Evolutionary conservation across 2,113 vertebrate species (phyloP), one percentile per base, ranked within the genome.

Genomic region (Calcarius ornatus): DNA sequence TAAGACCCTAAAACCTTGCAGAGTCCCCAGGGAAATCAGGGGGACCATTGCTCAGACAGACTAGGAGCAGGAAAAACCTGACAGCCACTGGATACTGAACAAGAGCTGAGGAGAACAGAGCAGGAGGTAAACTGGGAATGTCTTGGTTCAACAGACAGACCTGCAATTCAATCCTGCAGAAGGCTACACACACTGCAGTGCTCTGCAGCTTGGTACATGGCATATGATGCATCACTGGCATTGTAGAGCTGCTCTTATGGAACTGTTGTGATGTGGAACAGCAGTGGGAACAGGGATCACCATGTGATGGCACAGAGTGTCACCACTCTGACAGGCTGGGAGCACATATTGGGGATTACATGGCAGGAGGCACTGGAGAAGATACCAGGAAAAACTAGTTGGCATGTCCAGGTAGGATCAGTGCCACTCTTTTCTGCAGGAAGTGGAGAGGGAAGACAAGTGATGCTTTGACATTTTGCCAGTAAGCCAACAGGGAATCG

Each of bases 191-290:
- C 10, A 6, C 64, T 45, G 53, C 76, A 76, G 75, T 1, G 0
- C 30, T 59, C 71, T n/a, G 35, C 89, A 78, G 56, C 33, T 27
- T 59, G 38, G 21, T 47, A 33, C 21, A 0, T 0, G 21, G 35
- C 3, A 3, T 15, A 30, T 1, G 0, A 63, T 28, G 28, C 31
- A 51, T 14, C 17, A 2, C 22, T 40, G 57, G 63, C 0, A 0
- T 14, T 21, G 45, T 6, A 1, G 59, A 72, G 59, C 54, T 73
- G 57, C 22, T 93, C 10, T 47, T n/a, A 43, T 8, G 47, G 37
- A 71, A 47, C 2, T 38, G 25, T 28, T 66, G 38, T n/a, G 6
- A 7, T 75, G 66, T 28, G 25, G 47, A 87, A 35, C 3, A 1
- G 13, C 56, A 61, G 21, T 15, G 24, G 84, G 35, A 87, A 11